A percentile compares a stretch with the other conserved stretches of the same genome.
phyloP scores from a whole-genome alignment of 2,113 vertebrate genomes.

The Cettia cetti region DNA sequence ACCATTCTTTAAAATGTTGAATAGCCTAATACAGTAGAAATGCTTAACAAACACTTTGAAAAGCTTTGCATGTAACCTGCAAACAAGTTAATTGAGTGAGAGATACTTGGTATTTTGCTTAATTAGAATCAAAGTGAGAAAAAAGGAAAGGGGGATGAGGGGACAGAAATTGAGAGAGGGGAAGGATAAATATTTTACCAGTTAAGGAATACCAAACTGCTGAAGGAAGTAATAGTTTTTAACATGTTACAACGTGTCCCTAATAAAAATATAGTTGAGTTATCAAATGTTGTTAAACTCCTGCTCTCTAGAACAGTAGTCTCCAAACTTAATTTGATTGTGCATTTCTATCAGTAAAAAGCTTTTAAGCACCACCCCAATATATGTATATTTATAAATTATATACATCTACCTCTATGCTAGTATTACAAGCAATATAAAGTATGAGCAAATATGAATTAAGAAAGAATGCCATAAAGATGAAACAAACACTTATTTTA shows the following conservation, averaged over 20 bases:
- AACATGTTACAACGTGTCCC: not conserved
- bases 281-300: not conserved
- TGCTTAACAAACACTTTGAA: not conserved
- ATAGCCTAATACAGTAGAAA: not conserved
- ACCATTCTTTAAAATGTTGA: not conserved
- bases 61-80: not conserved
- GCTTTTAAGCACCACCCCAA: not conserved
- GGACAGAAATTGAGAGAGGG: not conserved
- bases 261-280: not conserved
- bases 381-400: not conserved
- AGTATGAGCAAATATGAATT: not conserved
- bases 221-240: not conserved
- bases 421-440: not conserved
- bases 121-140: not conserved
- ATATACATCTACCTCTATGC: not conserved
- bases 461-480: not conserved
- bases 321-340: not conserved
- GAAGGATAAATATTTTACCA: not conserved
- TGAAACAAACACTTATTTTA: not conserved
- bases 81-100: not conserved
- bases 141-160: not conserved
- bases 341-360: not conserved
- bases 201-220: not conserved
- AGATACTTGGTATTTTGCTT: not conserved
- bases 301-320: not conserved